phyloP scores from a whole-genome alignment of 2,888 invertebrate species.

The Stenchaetothrips biformis region DNA sequence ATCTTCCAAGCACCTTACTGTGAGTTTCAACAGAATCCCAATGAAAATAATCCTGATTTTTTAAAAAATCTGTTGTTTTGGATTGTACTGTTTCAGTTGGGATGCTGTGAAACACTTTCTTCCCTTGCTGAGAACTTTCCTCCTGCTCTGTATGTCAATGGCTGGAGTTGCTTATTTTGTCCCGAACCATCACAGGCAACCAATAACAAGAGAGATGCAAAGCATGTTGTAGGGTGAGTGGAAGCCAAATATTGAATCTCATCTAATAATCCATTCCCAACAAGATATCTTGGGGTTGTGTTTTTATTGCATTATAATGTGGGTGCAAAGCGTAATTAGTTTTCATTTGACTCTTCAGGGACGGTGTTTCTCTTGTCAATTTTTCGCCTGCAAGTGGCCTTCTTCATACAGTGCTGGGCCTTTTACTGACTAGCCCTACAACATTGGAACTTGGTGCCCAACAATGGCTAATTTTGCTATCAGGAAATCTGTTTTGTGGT shows the following conservation, averaged over 20 bases:
- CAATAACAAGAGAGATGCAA: neutral
- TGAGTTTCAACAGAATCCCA: constrained; percentile 46
- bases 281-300: too few relatives aligned
- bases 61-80: neutral
- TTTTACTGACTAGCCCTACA: constrained; percentile 51
- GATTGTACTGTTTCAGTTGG: constrained; percentile 49
- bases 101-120: constrained; percentile 64
- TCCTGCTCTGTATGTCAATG: constrained; percentile 60
- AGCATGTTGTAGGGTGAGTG: neutral
- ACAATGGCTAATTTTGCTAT: constrained; percentile 49
- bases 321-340: neutral
- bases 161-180: constrained; percentile 56
- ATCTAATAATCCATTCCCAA: too few relatives aligned
- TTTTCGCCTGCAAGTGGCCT: constrained; percentile 34
- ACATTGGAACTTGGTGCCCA: constrained; percentile 54
- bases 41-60: constrained; percentile 30
- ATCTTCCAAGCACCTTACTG: constrained; percentile 62
- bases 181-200: neutral
- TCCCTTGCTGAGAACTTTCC: constrained; percentile 60
- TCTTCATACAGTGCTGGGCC: constrained; percentile 38
- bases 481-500: constrained; percentile 57
- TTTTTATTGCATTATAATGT: neutral
- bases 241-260: too few relatives aligned
- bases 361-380: neutral
- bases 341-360: neutral